phyloP scores from a whole-genome alignment of 2,888 invertebrate species.

The Epistrophe eligans region DNA sequence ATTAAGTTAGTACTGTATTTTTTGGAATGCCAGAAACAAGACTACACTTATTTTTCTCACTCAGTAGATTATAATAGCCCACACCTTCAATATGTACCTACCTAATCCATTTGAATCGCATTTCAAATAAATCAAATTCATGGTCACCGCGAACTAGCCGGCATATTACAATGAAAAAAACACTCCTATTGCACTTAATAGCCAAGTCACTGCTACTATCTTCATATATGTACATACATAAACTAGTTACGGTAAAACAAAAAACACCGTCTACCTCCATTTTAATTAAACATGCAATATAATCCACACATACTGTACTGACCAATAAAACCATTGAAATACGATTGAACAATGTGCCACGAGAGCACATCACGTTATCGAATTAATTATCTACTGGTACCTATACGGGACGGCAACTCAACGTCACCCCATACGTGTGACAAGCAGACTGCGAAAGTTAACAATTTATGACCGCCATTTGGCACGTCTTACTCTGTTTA shows the following conservation, averaged over 20 bases:
- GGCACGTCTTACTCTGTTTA: slow-evolving; percentile 19
- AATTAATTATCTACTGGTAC: slow-evolving; percentile 55
- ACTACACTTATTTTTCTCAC: background rate
- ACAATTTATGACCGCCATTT: slow-evolving; percentile 62
- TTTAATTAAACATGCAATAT: slow-evolving; percentile 28
- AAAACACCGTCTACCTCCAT: slow-evolving; percentile 17
- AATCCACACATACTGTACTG: background rate
- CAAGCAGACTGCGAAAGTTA: slow-evolving; percentile 41
- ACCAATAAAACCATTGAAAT: slow-evolving; percentile 57
- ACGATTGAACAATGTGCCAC: slow-evolving; percentile 58
- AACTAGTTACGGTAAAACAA: slow-evolving; percentile 18
- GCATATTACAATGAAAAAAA: slow-evolving; percentile 28
- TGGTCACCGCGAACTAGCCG: slow-evolving; percentile 31
- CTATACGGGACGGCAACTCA: slow-evolving; percentile 16
- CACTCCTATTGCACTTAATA: slow-evolving; percentile 46
- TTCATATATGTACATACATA: slow-evolving; percentile 14
- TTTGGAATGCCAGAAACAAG: slow-evolving; percentile 13
- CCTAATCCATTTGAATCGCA: slow-evolving; percentile 10
- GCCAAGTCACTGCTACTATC: slow-evolving; percentile 32
- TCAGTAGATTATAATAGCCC: slow-evolving; percentile 2
- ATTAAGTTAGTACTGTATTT: background rate
- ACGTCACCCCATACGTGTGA: slow-evolving; percentile 28
- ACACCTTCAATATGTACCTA: background rate
- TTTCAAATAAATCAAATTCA: slow-evolving; percentile 61
- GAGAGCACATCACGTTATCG: slow-evolving; percentile 65